These are phyloP conservation scores for Parnassius mnemosyne DNA, from an alignment of 2,888 invertebrate genomes.

Conservation along the genomic window DNA sequence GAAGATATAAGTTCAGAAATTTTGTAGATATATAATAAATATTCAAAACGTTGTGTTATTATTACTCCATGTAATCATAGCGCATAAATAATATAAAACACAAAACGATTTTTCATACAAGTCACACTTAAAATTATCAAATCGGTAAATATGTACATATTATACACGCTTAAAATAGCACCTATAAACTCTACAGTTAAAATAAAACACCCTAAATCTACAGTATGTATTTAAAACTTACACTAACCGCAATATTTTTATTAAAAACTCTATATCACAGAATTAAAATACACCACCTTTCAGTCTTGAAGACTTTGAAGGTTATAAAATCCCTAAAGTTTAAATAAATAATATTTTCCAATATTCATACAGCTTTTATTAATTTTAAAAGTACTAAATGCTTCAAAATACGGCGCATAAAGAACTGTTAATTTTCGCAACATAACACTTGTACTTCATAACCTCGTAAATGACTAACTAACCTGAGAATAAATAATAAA, in stretches of 20 bases:
- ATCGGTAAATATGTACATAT: not conserved
- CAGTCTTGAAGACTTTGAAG: slow-evolving; percentile 54
- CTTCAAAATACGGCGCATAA: not conserved
- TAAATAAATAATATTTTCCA: not conserved
- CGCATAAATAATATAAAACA: no score
- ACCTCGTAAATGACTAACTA: not conserved
- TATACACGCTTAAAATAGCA: slow-evolving; percentile 3
- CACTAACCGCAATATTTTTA: slow-evolving; percentile 42
- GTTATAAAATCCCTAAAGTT: slow-evolving; percentile 23
- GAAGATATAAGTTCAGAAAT: no score
- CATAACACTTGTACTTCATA: slow-evolving; percentile 1
- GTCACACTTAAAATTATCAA: slow-evolving; percentile 2
- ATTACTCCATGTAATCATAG: no score
- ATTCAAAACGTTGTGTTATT: no score
- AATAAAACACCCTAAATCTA: slow-evolving; percentile 25
- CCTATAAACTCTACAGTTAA: slow-evolving; percentile 19
- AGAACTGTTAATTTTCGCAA: not conserved
- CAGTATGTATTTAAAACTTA: slow-evolving; percentile 29
- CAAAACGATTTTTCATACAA: no score
- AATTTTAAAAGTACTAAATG: slow-evolving; percentile 2
- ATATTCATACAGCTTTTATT: not conserved
- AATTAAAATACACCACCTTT: slow-evolving; percentile 64
- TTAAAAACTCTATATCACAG: slow-evolving; percentile 74
- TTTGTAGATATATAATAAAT: no score
- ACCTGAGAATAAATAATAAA: not conserved